Conservation (phyloP, 2,113 vertebrate species). For the Oryzias javanicus region DNA sequence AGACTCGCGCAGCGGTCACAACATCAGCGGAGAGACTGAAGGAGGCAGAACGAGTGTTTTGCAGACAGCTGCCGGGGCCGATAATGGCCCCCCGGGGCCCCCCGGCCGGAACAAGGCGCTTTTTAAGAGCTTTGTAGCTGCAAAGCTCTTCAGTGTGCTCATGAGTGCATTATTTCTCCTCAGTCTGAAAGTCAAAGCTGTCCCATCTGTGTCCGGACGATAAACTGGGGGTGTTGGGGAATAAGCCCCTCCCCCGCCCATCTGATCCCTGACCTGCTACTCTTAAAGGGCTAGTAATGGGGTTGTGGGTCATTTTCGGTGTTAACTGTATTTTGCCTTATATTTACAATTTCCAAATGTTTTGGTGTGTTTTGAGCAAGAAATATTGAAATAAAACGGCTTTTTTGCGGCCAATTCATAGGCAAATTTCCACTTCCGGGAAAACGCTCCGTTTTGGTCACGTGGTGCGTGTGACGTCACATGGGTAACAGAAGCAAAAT, state of each 20-base stretch:
- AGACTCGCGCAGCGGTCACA: not conserved
- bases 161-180: not conserved
- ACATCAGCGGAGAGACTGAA: not conserved
- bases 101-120: not conserved
- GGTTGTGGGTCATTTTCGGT: too few species aligned
- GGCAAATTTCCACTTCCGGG: too few species aligned
- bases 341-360: too few species aligned
- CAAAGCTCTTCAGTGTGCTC: not conserved
- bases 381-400: too few species aligned
- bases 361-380: too few species aligned
- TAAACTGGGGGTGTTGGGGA: not conserved
- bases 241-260: not conserved
- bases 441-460: too few species aligned
- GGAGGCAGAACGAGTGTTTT: not conserved
- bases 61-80: slow-evolving; percentile 1
- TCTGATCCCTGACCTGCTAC: not conserved
- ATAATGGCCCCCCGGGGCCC: slow-evolving; percentile 6
- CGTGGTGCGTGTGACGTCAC: too few species aligned
- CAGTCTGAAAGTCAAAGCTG: not conserved
- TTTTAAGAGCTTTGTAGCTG: not conserved
- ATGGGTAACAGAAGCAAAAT: too few species aligned
- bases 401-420: too few species aligned
- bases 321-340: too few species aligned
- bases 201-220: not conserved
- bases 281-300: too few species aligned